Base-by-base conservation (phyloP, 2,113 vertebrate genomes). In the Cavia aperea region DNA sequence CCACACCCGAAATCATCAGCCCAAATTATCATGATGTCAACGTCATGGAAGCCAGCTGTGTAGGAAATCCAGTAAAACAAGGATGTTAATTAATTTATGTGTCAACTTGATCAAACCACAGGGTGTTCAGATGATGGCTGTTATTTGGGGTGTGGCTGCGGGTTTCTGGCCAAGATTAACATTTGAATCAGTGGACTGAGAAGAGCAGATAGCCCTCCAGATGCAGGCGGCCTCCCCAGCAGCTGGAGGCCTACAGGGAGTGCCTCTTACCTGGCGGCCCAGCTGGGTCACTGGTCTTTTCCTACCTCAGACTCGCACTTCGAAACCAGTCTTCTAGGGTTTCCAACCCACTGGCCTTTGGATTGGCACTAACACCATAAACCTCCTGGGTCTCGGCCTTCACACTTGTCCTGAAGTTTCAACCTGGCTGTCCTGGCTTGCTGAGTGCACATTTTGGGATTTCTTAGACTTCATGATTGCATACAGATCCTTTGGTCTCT, bases 281-380 rank as follows among this genome's bases (percentile, higher is more conserved):
- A 5, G 60, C 79, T 31, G 46, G 49, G 75, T 14, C 24, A 4
- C 29, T 33, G 72, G 62, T 56, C 78, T 78, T n/a, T 68, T 49
- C 51, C 70, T 51, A 16, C 5, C 65, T 66, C 16, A 21, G 60
- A 66, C 36, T 54, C 5, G 1, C 13, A 51, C 62, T 54, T 26
- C 7, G 39, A 29, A 16, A 56, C 23, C 75, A 33, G 2, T 56
- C 36, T 62, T 54, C 9, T 23, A 23, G 58, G 49, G 86, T 77
- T n/a, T 78, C 29, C 46, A 65, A 66, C 26, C 13, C 46, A 16
- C 49, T 75, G 24, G 79, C 5, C 8, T 16, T 66, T n/a, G 9
- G 8, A 33, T 8, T 16, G 1, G 36, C 15, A 2, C 43, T 29
- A 7, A 39, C 4, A 21, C 43, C 16, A 16, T 7, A 7, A 2